Evolutionary conservation across 2,888 invertebrate genomes (phyloP).

Genomic region (Drosophila anomelani): DNA sequence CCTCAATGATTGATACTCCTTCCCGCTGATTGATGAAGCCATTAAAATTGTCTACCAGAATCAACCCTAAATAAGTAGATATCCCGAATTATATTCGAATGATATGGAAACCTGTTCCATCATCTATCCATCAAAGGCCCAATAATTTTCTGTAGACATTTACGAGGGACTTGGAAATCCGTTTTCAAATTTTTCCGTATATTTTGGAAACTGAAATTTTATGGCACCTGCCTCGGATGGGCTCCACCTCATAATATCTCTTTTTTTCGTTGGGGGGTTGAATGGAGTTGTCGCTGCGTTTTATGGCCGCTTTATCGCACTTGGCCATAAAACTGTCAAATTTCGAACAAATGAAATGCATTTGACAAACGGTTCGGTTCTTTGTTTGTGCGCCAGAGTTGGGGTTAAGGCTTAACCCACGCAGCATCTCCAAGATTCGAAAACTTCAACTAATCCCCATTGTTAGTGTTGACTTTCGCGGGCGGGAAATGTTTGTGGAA

Average conservation of each 20-base stretch:
- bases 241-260: conserved; percentile 32
- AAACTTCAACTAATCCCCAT: conserved; percentile 5
- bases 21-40: conserved; percentile 28
- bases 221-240: conserved; percentile 46
- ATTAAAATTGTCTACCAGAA: not conserved
- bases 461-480: conserved; percentile 16
- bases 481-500: not conserved
- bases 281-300: conserved; percentile 47
- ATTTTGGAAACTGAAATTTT: conserved; percentile 17
- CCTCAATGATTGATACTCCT: conserved; percentile 14
- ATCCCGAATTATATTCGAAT: not conserved
- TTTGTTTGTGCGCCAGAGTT: conserved; percentile 7
- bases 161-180: conserved; percentile 18
- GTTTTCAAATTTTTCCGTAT: conserved; percentile 16
- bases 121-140: conserved; percentile 19
- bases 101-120: not conserved
- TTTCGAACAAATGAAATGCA: conserved; percentile 50
- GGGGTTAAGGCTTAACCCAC: conserved; percentile 27
- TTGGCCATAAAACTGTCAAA: conserved; percentile 64
- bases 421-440: conserved; percentile 6
- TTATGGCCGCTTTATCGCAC: conserved; percentile 38
- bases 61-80: not conserved
- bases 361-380: conserved; percentile 53
- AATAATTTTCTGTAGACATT: conserved; percentile 27
- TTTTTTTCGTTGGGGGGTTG: not conserved